A percentile compares a stretch with the other conserved stretches of the same genome.
phyloP scores from a whole-genome alignment of 2,113 vertebrate species.

The Rousettus leschenaultii region DNA sequence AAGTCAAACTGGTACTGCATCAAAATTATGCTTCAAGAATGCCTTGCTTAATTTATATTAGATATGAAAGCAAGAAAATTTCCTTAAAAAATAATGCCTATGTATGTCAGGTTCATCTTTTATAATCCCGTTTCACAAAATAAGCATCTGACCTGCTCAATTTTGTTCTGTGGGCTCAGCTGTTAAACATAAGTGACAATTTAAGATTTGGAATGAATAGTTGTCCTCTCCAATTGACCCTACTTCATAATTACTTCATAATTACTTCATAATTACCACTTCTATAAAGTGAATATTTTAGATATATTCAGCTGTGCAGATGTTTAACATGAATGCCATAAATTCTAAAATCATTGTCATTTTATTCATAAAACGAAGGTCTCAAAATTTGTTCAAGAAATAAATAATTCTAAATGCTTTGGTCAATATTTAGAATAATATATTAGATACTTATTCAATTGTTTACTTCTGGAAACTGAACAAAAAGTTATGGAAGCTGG shows the following conservation, averaged over 20 bases:
- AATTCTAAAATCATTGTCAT: constrained; percentile 29
- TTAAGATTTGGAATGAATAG: constrained; percentile 62
- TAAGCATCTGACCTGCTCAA: constrained; percentile 57
- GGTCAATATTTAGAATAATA: neutral
- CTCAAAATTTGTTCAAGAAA: constrained; percentile 14
- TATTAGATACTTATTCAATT: neutral
- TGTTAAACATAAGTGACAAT: constrained; percentile 41
- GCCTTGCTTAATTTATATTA: constrained; percentile 24
- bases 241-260: neutral
- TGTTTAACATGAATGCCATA: constrained; percentile 33
- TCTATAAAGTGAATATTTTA: constrained; percentile 22
- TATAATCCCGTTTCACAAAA: constrained; percentile 45
- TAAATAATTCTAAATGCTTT: constrained; percentile 21
- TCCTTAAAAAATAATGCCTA: constrained; percentile 45
- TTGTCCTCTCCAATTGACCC: neutral
- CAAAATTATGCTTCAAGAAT: constrained; percentile 38
- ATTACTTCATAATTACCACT: constrained; percentile 11
- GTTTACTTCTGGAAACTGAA: neutral
- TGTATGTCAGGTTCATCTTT: constrained; percentile 35
- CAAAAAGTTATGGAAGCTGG: neutral
- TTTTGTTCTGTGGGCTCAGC: constrained; percentile 37
- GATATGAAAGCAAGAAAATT: constrained; percentile 47
- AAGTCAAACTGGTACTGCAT: neutral
- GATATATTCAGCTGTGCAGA: constrained; percentile 29
- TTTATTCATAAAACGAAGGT: neutral